Evolutionary conservation across 2,888 invertebrate species (phyloP), one percentile per base, ranked within the genome.

Genomic region (Buathra laborator): DNA sequence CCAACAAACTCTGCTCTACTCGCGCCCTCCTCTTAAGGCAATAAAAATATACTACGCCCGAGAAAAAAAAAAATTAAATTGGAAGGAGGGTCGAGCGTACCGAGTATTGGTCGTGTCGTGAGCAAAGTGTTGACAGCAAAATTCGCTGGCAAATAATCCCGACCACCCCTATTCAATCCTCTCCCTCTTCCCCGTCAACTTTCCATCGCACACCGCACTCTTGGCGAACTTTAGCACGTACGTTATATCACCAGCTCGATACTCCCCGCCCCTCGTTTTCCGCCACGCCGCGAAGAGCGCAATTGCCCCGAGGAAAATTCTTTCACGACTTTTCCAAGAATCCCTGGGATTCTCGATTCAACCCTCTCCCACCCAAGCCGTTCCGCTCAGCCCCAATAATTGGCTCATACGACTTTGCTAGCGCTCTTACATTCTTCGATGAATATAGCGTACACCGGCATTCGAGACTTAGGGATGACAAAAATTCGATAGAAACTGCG

Each of bases 111-210:
- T 71, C 71, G 53, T 76, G 83, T 80, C 68, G 51, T 64, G 66
- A 72, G 72, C 56, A 24, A 72, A 83, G 71, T 83, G 84, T 85
- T 85, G 84, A 85, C 82, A 85, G 64, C 81, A 74, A 82, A 82
- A 78, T 85, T 85, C 81, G 81, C 71, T 78, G 74, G 84, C 78
- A 75, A 85, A 85, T 85, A 85, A 85, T 85, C 74, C 74, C 78
- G 29, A 74, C 64, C 74, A 66, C 74, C 64, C 75, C 68, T 62
- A 75, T 75, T 64, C 66, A 48, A 70, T 68, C 46, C 74, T 46
- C 43, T 43, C 16, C 37, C 56, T 37, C 19, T 43, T 19, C 43
- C 32, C n/a, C 56, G 7, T 24, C 81, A 84, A 81, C 66, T 84
- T 84, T 75, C 71, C 71, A 76, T 80, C 81, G 72, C 59, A 62